Percentiles rank a stretch among this genome's conserved stretches.
Conservation (phyloP, 2,888 invertebrate species). For the Drosophila affinis region DNA sequence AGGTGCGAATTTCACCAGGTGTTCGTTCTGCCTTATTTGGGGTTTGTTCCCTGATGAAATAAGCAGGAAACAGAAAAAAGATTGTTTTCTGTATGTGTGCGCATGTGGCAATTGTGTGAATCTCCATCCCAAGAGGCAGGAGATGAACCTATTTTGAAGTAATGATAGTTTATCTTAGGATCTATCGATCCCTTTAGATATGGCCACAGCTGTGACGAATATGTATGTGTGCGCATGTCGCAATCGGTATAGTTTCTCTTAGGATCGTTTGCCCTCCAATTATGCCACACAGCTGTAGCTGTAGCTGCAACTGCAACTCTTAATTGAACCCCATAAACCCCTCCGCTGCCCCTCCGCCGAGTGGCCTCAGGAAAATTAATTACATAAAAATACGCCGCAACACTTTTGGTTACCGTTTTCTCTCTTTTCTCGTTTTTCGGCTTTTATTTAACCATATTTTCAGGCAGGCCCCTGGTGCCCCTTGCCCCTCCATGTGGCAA, state of each 20-base stretch:
- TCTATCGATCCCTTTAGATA: neutral
- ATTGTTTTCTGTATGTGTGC: too few relatives aligned
- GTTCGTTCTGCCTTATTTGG: neutral
- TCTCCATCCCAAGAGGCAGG: too few relatives aligned
- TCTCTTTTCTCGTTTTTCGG: conserved; percentile 13
- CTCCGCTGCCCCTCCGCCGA: neutral
- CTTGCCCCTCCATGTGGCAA: conserved; percentile 15
- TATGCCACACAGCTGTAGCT: neutral
- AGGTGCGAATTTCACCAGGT: neutral
- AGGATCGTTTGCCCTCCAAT: neutral
- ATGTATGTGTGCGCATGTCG: too few relatives aligned
- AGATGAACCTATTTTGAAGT: too few relatives aligned
- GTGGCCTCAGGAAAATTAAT: conserved; percentile 53
- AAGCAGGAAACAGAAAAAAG: too few relatives aligned
- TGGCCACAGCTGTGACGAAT: too few relatives aligned
- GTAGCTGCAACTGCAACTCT: conserved; percentile 1
- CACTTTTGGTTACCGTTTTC: conserved; percentile 47
- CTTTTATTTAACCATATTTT: conserved; percentile 53
- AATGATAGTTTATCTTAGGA: neutral
- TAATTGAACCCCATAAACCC: conserved; percentile 20
- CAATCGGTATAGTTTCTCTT: too few relatives aligned
- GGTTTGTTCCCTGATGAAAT: neutral
- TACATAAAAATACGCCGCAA: conserved; percentile 66
- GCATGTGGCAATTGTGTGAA: too few relatives aligned
- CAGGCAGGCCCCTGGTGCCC: conserved; percentile 6